Evolutionary conservation across 2,888 invertebrate species (phyloP), one percentile per base, ranked within the genome.

Genomic region (Drosophila pseudotakahashii): DNA sequence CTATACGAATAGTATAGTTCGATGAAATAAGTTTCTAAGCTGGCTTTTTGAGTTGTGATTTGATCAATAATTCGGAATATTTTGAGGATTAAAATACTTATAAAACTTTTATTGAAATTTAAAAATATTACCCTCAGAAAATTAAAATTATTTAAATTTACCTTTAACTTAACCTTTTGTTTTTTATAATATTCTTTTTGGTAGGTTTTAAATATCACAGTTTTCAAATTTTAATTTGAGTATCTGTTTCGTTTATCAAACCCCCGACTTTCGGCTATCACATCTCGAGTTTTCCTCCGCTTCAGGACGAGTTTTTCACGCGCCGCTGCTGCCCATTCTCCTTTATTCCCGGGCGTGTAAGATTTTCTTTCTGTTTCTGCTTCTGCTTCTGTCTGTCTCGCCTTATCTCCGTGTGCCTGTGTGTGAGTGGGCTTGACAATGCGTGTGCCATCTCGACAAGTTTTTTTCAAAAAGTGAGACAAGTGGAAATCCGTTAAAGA

Each of bases 401-500:
- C 52, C 54, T 50, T 58, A 45, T 45, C 44, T 19, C 44, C 30
- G 64, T 13, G 14, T 55, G 58, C 37, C 41, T 37, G 59, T 71
- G 72, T 70, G 76, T 58, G 73, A 77, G 37, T 71, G 64, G 47
- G 44, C 41, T 44, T 73, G 66, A 73, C 72, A 68, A 71, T 61
- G 61, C 45, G 62, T 69, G 75, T 62, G 76, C 72, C 76, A 78
- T 82, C 77, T 77, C 72, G 83, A 78, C 88, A 82, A 88, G 78
- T 83, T 88, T 75, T 70, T 45, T 78, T 85, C 73, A 76, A 80
- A 84, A 75, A 73, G 61, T 73, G 77, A 85, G 83, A 80, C 88
- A 85, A 85, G 88, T 85, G 86, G 79, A 84, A 84, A 85, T 85
- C 78, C 88, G 88, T 83, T 86, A 76, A 84, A 85, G 79, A 82